A percentile compares a stretch with the other conserved stretches of the same genome.
phyloP scores from a whole-genome alignment of 1,140 invertebrate genomes.

The Andricus grossulariae region DNA sequence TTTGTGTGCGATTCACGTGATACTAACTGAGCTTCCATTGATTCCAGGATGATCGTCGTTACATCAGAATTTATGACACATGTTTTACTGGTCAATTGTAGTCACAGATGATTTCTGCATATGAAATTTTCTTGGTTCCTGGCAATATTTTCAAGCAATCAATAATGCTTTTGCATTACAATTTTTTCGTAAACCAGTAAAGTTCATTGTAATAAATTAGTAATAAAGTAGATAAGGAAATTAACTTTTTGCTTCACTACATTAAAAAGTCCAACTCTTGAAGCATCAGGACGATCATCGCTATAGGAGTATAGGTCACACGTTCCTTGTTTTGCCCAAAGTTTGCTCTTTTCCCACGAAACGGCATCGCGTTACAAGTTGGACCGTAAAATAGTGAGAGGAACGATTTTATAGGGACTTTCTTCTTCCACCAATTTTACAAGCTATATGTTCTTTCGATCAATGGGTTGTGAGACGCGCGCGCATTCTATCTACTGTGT shows the following conservation, averaged over 20 bases:
- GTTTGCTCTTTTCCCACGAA: neutral
- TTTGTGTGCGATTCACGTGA: constrained; percentile 17
- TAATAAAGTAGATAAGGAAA: too few relatives aligned
- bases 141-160: too few relatives aligned
- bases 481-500: constrained; percentile 61
- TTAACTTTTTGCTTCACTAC: too few relatives aligned
- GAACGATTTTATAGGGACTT: constrained; percentile 38
- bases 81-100: neutral
- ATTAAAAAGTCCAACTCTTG: too few relatives aligned
- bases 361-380: neutral
- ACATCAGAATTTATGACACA: neutral
- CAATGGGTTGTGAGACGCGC: constrained; percentile 70
- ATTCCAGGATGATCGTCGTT: neutral
- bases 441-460: constrained; percentile 65
- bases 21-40: neutral
- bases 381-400: constrained; percentile 8
- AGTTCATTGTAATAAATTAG: too few relatives aligned
- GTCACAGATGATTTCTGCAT: too few relatives aligned
- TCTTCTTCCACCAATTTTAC: constrained; percentile 58
- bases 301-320: neutral
- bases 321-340: neutral
- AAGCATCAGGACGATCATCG: neutral
- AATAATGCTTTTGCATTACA: too few relatives aligned
- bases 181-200: too few relatives aligned
- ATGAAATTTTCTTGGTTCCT: too few relatives aligned